Evolutionary conservation across 2,888 invertebrate genomes (phyloP).

Genomic region (Brassicogethes aeneus): DNA sequence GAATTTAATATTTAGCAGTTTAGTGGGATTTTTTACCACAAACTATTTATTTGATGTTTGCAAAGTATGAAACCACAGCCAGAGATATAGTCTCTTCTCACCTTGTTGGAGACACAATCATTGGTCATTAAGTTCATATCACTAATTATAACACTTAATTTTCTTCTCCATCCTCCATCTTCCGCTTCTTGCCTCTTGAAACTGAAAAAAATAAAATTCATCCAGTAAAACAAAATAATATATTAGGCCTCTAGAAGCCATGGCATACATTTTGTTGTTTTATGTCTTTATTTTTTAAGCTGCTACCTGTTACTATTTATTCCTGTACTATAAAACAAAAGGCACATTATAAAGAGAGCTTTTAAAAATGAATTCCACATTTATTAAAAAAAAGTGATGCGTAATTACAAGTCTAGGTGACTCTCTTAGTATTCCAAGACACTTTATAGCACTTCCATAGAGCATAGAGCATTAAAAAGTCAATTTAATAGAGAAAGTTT

Average conservation of each 20-base stretch:
- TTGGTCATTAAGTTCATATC: constrained; percentile 22
- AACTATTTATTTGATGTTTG: constrained; percentile 15
- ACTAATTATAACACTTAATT: constrained; percentile 25
- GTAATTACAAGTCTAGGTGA: too few species aligned
- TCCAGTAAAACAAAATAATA: constrained; percentile 2
- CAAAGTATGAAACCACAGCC: constrained; percentile 31
- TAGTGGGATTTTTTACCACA: constrained; percentile 2
- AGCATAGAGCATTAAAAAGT: too few species aligned
- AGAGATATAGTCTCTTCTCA: constrained; percentile 28
- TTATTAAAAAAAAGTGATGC: too few species aligned
- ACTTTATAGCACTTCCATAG: too few species aligned
- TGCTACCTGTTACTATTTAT: too few species aligned
- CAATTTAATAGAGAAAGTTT: too few species aligned
- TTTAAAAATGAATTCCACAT: too few species aligned
- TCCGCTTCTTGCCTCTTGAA: constrained; percentile 63
- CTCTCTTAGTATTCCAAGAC: too few species aligned
- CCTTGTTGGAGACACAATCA: constrained; percentile 28
- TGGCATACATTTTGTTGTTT: too few species aligned
- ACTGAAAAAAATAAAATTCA: constrained; percentile 34
- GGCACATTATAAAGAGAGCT: too few species aligned
- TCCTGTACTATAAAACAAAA: too few species aligned
- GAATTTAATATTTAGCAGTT: constrained; percentile 15
- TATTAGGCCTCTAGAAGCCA: background rate
- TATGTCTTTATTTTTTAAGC: too few species aligned
- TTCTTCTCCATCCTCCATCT: constrained; percentile 55